These are phyloP conservation scores for Tragelaphus buxtoni DNA, from an alignment of 2,113 vertebrate species.

Conservation along the genomic window DNA sequence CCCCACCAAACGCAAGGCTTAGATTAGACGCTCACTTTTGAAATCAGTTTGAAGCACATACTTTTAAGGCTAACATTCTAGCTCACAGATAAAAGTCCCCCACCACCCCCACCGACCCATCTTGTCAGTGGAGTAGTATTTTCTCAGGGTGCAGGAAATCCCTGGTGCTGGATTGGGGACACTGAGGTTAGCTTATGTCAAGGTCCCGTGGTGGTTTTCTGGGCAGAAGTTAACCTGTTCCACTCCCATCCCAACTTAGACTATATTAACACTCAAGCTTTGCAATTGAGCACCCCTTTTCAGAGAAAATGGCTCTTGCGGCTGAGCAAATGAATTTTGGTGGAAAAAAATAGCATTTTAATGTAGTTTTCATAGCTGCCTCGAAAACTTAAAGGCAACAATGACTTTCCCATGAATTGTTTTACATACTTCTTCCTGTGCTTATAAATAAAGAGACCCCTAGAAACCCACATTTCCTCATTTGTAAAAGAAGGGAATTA, in stretches of 20 bases:
- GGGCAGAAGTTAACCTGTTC: background rate
- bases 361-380: background rate
- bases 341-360: background rate
- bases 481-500: background rate
- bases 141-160: background rate
- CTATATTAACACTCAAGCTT: background rate
- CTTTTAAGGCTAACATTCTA: background rate
- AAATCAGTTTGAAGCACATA: background rate
- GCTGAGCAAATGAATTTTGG: background rate
- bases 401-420: background rate
- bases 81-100: background rate
- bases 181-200: background rate
- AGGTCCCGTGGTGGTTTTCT: background rate
- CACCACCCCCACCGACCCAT: rapidly evolving
- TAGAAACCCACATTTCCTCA: background rate
- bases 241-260: background rate
- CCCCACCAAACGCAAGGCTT: background rate
- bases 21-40: background rate
- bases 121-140: background rate
- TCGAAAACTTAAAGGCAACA: background rate
- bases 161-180: background rate
- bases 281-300: background rate
- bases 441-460: background rate
- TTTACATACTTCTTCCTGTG: background rate
- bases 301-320: background rate